These are phyloP conservation scores for Galendromus occidentalis DNA, from an alignment of 1,140 invertebrate species.

Conservation along the genomic window DNA sequence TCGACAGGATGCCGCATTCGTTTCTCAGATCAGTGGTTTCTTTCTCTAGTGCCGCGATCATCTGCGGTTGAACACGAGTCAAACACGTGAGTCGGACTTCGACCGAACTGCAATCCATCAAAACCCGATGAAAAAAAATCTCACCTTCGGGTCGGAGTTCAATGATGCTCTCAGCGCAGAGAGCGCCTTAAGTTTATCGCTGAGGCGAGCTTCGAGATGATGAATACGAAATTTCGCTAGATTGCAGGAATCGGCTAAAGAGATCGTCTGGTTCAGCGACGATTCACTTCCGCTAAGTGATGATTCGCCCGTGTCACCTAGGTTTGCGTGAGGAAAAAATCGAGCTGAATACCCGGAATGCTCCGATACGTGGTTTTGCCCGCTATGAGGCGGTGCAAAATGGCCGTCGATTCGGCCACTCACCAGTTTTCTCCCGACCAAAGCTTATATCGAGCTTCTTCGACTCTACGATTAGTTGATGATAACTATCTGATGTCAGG, in stretches of 20 bases:
- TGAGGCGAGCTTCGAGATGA: slow-evolving; percentile 37
- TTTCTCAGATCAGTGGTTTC: slow-evolving; percentile 57
- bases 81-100: no score
- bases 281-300: background rate
- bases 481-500: slow-evolving; percentile 61
- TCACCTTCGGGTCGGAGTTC: slow-evolving; percentile 26
- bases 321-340: no score
- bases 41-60: slow-evolving; percentile 49
- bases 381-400: no score
- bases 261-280: slow-evolving; percentile 17
- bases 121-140: no score
- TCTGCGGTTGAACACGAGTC: slow-evolving; percentile 10
- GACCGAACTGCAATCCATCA: background rate
- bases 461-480: slow-evolving; percentile 36
- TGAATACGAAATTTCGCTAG: slow-evolving; percentile 58
- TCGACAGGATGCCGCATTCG: slow-evolving; percentile 53
- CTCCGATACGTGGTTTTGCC: no score
- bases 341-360: no score
- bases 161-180: slow-evolving; percentile 16
- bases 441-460: slow-evolving; percentile 39
- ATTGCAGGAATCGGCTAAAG: slow-evolving; percentile 50
- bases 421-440: slow-evolving; percentile 36
- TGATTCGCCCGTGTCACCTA: no score
- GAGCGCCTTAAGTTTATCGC: slow-evolving; percentile 24
- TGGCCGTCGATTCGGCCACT: background rate